Evolutionary conservation across 1,140 invertebrate genomes (phyloP), one percentile per base, ranked within the genome.

Genomic region (Bombus polaris): DNA sequence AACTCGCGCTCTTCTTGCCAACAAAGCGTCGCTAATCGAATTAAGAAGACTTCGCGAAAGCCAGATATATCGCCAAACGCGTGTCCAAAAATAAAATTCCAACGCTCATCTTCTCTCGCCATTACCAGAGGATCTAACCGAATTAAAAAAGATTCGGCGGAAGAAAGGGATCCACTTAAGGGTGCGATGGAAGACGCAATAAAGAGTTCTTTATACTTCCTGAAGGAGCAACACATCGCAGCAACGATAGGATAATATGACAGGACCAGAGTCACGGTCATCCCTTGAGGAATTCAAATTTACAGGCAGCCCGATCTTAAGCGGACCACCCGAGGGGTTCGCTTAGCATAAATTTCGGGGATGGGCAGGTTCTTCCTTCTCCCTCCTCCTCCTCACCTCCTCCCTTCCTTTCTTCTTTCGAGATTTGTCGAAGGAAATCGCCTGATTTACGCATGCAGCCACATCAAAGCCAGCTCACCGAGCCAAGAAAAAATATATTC

Each of bases 341-440:
- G 44, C 65, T 83, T 77, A 77, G 81, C 81, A 83, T 83, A 83
- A 83, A 68, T 83, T 83, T 77, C 73, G 62, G 62, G 74, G 81
- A 83, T 57, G 81, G 81, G 73, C 81, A 13, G 62, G 42, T n/a
- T 47, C 73, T 57, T 35, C 32, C 65, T 18, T 18, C 65, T n/a
- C 32, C 15, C 32, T n/a, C 5, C 57, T 57, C 4, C 53, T 9
- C 28, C 25, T 25, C 57, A 15, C 32, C 53, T 13, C 39, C 12
- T 6, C 2, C 5, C 13, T 13, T 25, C 2, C 74, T 12, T 18
- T 75, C 73, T 53, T 25, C 12, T 32, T 25, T 32, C 71, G 72
- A 66, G 81, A 83, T 76, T 83, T 53, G 73, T 76, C 73, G 59
- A 83, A 83, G 74, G 62, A 70, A 83, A 83, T 83, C 81, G 81